Evolutionary conservation across 2,888 invertebrate genomes (phyloP).

Genomic region (Masnerella sp.): DNA sequence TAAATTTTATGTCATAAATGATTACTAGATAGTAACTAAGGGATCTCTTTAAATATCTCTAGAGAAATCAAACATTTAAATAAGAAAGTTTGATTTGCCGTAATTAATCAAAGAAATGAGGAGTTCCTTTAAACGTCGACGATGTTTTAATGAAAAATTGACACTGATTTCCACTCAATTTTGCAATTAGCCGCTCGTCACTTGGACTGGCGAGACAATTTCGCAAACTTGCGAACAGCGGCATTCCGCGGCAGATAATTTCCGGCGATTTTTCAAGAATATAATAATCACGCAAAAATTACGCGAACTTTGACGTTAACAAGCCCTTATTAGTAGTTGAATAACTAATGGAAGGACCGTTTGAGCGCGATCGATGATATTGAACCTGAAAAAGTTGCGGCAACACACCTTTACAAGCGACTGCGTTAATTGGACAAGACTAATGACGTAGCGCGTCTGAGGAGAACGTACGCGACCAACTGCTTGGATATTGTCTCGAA

Average conservation of each 20-base stretch:
- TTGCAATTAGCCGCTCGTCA: slow-evolving; percentile 13
- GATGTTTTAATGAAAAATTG: too few relatives aligned
- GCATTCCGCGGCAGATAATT: neutral
- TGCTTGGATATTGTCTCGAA: slow-evolving; percentile 39
- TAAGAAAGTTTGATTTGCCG: too few relatives aligned
- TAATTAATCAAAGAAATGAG: too few relatives aligned
- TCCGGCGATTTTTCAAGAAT: too few relatives aligned
- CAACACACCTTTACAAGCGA: slow-evolving; percentile 12
- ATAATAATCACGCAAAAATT: slow-evolving; percentile 8
- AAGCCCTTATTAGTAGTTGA: slow-evolving; percentile 14
- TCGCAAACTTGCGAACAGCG: slow-evolving; percentile 8
- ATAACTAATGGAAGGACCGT: slow-evolving; percentile 26
- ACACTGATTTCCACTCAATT: slow-evolving; percentile 6
- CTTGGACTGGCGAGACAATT: slow-evolving; percentile 20
- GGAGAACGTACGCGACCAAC: slow-evolving; percentile 19
- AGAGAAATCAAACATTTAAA: too few relatives aligned
- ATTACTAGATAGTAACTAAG: too few relatives aligned
- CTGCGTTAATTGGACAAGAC: slow-evolving; percentile 48
- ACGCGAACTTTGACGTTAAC: slow-evolving; percentile 15
- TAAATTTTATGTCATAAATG: too few relatives aligned
- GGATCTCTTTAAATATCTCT: too few relatives aligned
- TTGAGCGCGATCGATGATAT: slow-evolving; percentile 23
- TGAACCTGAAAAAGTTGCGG: slow-evolving; percentile 19
- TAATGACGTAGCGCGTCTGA: slow-evolving; percentile 31
- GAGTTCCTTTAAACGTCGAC: too few relatives aligned